Evolutionary conservation across 1,140 invertebrate genomes (phyloP).

Genomic region (Stenopsyche tienmushanensis): DNA sequence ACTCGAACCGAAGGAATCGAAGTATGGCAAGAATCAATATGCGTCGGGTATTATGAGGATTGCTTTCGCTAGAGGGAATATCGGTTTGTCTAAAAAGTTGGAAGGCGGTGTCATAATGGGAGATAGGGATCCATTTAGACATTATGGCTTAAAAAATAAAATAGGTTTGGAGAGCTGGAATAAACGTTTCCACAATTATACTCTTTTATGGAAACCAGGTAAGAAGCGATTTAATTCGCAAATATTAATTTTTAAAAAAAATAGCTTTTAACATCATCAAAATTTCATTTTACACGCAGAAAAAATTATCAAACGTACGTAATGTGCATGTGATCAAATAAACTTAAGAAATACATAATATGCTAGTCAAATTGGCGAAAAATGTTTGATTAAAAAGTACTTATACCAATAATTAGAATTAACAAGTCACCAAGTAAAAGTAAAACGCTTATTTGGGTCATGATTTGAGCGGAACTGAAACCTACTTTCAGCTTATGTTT

Average conservation of each 20-base stretch:
- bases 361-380: neutral
- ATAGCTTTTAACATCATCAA: no score
- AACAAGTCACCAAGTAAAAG: no score
- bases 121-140: constrained; percentile 48
- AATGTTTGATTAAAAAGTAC: no score
- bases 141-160: constrained; percentile 46
- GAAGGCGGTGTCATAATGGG: constrained; percentile 49
- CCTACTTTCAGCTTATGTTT: no score
- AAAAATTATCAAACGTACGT: neutral
- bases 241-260: constrained; percentile 6
- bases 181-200: constrained; percentile 65
- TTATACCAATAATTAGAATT: no score
- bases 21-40: constrained; percentile 55
- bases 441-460: no score
- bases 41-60: constrained; percentile 57
- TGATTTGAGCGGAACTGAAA: no score
- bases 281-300: constrained; percentile 3
- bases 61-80: constrained; percentile 54
- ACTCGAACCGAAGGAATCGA: constrained; percentile 56
- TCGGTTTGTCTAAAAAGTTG: constrained; percentile 48
- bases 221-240: constrained; percentile 3
- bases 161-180: constrained; percentile 57
- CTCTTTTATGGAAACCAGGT: constrained; percentile 64
- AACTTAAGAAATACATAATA: neutral
- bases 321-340: neutral